Evolutionary conservation across 2,888 invertebrate species (phyloP).

Genomic region (Habroteleia sp.): DNA sequence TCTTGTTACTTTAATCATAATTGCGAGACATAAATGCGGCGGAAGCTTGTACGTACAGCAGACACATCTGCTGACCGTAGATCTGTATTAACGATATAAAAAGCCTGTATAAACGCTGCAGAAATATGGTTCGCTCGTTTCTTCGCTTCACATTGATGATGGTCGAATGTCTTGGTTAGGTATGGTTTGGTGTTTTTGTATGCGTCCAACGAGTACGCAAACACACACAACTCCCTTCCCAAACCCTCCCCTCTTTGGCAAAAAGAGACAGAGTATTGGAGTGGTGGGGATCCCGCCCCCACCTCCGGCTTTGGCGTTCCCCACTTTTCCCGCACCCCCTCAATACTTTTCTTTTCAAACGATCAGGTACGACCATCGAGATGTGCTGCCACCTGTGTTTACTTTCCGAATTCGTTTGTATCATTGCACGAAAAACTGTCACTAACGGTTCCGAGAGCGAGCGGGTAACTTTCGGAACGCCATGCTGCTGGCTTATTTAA

Average conservation of each 20-base stretch:
- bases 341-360: constrained; percentile 68
- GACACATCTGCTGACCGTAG: constrained; percentile 3
- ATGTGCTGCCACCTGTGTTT: constrained; percentile 79
- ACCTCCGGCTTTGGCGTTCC: constrained; percentile 32
- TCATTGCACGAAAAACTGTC: constrained; percentile 59
- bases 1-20: constrained; percentile 10
- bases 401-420: constrained; percentile 67
- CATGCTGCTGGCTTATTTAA: background rate
- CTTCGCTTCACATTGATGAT: constrained; percentile 30
- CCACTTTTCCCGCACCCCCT: constrained; percentile 68
- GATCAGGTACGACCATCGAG: constrained; percentile 71
- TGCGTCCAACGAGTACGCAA: constrained; percentile 45
- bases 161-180: constrained; percentile 40
- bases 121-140: constrained; percentile 21
- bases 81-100: constrained; percentile 20
- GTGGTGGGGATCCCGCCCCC: constrained; percentile 47
- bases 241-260: constrained; percentile 18
- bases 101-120: constrained; percentile 24
- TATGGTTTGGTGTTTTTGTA: constrained; percentile 38
- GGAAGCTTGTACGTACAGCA: background rate
- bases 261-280: constrained; percentile 38
- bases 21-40: constrained; percentile 2
- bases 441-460: constrained; percentile 56
- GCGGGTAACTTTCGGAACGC: constrained; percentile 5
- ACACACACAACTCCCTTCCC: constrained; percentile 40